Conservation (phyloP, 2,797 vertebrate genomes). For the Enteromius paludinosus region DNA sequence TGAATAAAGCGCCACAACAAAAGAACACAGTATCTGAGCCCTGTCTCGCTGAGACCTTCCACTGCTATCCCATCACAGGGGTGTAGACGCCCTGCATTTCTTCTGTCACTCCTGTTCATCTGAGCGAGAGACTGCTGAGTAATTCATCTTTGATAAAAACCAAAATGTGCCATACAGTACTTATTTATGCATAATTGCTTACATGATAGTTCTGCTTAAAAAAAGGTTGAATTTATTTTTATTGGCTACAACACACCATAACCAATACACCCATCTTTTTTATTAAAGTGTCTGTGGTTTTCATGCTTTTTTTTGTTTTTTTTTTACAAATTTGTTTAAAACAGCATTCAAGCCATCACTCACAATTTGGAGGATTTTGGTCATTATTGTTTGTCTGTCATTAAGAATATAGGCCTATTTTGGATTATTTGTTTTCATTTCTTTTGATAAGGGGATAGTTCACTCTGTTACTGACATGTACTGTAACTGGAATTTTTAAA, state of each 20-base stretch:
- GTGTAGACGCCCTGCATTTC: not conserved
- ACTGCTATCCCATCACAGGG: slow-evolving; percentile 6
- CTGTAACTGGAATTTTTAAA: not conserved
- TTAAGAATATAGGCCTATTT: not conserved
- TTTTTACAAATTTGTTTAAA: not conserved
- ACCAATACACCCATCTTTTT: not conserved
- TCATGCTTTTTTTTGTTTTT: too few species aligned
- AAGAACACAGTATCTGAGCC: slow-evolving; percentile 73
- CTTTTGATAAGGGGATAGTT: too few species aligned
- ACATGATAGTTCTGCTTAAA: not conserved
- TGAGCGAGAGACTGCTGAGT: not conserved
- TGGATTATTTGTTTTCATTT: not conserved
- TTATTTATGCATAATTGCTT: not conserved
- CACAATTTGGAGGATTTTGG: not conserved
- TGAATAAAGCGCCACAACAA: slow-evolving; percentile 80
- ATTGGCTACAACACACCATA: not conserved
- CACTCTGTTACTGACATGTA: not conserved
- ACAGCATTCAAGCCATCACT: not conserved
- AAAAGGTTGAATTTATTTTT: not conserved
- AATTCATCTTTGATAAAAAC: not conserved
- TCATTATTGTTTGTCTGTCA: not conserved
- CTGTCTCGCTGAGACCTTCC: slow-evolving; percentile 25
- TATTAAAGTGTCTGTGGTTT: not conserved
- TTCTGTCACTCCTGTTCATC: slow-evolving; percentile 11
- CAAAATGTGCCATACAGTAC: not conserved